These are phyloP conservation scores for Cordilura impudica DNA, from an alignment of 2,888 invertebrate genomes.

Conservation along the genomic window DNA sequence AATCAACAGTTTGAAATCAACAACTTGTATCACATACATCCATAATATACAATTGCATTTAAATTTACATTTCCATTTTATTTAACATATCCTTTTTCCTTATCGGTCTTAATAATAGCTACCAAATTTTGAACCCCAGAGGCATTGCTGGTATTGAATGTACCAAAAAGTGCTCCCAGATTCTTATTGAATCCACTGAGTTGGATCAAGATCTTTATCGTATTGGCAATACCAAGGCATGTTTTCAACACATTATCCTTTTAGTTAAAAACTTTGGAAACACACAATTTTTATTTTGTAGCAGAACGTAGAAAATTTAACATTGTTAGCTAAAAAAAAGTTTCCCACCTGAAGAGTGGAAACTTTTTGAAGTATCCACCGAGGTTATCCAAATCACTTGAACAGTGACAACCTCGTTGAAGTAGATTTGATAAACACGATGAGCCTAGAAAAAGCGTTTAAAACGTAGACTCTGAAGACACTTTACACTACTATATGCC, in stretches of 20 bases:
- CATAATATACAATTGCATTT: too few species aligned
- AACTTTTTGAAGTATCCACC: background rate
- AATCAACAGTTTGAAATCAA: too few species aligned
- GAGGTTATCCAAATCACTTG: background rate
- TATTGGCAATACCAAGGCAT: constrained; percentile 99
- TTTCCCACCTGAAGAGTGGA: background rate
- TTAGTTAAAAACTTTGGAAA: constrained; percentile 25
- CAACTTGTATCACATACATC: too few species aligned
- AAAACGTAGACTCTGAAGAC: constrained; percentile 5
- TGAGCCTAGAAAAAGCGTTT: constrained; percentile 4
- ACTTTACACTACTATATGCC: background rate
- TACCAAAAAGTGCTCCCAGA: constrained; percentile 89
- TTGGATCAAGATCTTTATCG: constrained; percentile 95
- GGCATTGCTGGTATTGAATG: constrained; percentile 87
- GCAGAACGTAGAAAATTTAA: background rate
- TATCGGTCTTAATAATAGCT: constrained; percentile 82
- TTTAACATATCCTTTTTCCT: background rate
- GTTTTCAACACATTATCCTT: constrained; percentile 70
- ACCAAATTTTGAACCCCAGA: constrained; percentile 98
- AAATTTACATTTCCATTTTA: background rate
- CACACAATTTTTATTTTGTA: constrained; percentile 27
- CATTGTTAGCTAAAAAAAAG: constrained; percentile 2
- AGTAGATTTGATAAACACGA: background rate
- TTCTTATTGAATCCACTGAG: constrained; percentile 89
- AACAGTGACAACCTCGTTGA: constrained; percentile 21